Evolutionary conservation across 2,888 invertebrate genomes (phyloP), one percentile per base, ranked within the genome.

Genomic region (Parnassius orleans): DNA sequence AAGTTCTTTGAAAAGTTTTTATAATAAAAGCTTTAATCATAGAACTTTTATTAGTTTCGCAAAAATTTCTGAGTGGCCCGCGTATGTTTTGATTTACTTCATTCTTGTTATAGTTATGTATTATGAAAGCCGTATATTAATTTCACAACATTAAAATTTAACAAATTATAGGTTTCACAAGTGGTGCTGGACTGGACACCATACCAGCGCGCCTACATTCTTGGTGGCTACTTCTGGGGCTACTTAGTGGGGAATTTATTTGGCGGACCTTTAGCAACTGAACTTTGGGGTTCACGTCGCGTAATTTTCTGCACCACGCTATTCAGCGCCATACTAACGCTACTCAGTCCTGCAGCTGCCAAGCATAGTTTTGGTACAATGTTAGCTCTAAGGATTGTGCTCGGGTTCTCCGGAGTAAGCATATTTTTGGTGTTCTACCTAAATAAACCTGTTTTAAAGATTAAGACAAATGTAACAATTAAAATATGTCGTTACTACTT

Each of bases 181-280:
- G 57, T 41, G 1, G 66, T 65, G 12, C 50, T 74, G 15, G 67
- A 73, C 48, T 94, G 93, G 93, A 83, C 84, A 50, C 75, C 85
- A 33, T 81, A 84, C 62, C 84, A 92, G 64, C 93, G 93, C 76
- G 93, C 92, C 0, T 69, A 90, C 11, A 83, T 94, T 2, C 69
- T 94, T 48, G 92, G 93, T 1, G 86, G 92, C 3, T 94, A 92
- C 69, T 94, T 93, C 68, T 93, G 93, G 90, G 94, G 94, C 5
- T 93, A 93, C 69, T 83, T 92, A 59, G 68, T 92, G 1, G 90
- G 92, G 10, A 92, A 91, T 5, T 74, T 93, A 58, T 90, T 92
- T 0, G 93, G 84, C 2, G 93, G 93, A 7, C 81, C 89, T 15
- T 51, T 93, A 43, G 92, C 93, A 0, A 60, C 47, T 54, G 93